Base-by-base conservation (phyloP, 2,113 vertebrate species). In the Campylomormyrus numenius region DNA sequence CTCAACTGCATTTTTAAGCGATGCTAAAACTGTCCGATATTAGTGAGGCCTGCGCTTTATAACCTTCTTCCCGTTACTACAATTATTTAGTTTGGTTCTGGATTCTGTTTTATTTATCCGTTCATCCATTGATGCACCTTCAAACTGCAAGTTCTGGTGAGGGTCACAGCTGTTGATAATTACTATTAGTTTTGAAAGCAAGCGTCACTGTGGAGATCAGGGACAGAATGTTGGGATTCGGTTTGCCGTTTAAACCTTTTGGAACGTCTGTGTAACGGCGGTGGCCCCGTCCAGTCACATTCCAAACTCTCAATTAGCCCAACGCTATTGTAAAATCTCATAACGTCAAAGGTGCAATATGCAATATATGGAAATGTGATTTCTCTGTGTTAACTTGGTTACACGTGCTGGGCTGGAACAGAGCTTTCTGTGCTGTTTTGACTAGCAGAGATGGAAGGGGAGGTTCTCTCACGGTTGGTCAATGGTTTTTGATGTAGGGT, bases 401-500 rank as follows among this genome's bases (percentile, higher is more conserved):
- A 39, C 13, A 35, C n/a, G 5, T 62, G 87, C 53, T 89, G 15
- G 21, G 31, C 48, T 84, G 11, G 31, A 53, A 17, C 62, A 58
- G 87, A 15, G 17, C 10, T 89, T 27, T 62, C 15, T 19, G 3
- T 89, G 80, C 80, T 62, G 80, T 8, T 85, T 42, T 58, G 50
- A 85, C 80, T 85, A n/a, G 39, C 17, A 49, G 70, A 42, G 88
- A 83, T 15, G 9, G 70, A 45, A 39, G 48, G 74, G 52, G 89
- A 62, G 80, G 80, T 46, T 24, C 89, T 42, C 49, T 45, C 52
- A 88, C 5, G 35, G 42, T 53, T 89, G 89, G 89, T 48, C 89
- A 86, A 87, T 89, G 89, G 91, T 92, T 91, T 89, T 91, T 93
- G 92, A 92, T 92, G 92, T 80, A 91, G 92, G 91, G 91, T 90